These are phyloP conservation scores for Microtus montanus DNA, from an alignment of 2,113 vertebrate species.

Conservation along the genomic window DNA sequence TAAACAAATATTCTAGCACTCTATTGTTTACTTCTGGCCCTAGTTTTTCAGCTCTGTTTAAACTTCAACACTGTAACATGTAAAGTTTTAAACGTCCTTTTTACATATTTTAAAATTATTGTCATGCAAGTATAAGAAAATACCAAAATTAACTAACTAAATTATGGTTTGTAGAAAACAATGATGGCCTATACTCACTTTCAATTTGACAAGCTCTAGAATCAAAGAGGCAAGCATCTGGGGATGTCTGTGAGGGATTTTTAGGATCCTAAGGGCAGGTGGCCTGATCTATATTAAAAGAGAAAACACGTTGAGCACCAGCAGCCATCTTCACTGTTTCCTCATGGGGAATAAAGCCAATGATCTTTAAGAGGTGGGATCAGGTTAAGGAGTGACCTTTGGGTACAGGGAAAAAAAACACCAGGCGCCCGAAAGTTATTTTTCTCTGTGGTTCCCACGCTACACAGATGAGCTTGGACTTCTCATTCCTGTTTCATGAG, in stretches of 20 bases:
- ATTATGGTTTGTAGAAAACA: neutral
- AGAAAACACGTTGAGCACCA: neutral
- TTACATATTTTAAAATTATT: slow-evolving; percentile 14
- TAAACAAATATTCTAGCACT: neutral
- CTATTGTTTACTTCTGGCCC: neutral
- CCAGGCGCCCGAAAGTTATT: too few relatives aligned
- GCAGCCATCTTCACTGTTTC: neutral
- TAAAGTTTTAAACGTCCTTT: neutral
- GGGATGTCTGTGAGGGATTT: neutral
- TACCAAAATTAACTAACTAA: neutral
- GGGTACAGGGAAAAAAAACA: too few relatives aligned
- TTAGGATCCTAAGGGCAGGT: too few relatives aligned
- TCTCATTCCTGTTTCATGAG: too few relatives aligned
- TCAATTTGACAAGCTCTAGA: neutral
- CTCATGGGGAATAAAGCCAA: too few relatives aligned
- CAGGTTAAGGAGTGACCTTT: too few relatives aligned
- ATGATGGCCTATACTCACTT: neutral
- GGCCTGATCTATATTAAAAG: neutral
- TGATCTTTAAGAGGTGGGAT: too few relatives aligned
- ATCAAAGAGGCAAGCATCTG: neutral
- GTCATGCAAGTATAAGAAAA: neutral
- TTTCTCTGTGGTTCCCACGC: too few relatives aligned
- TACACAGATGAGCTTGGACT: too few relatives aligned
- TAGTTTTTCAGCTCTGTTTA: neutral
- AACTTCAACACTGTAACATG: neutral